A percentile compares a stretch with the other conserved stretches of the same genome.
Conservation (phyloP, 92 coral and sea anemone species). For the Palythoa caribaeorum region DNA sequence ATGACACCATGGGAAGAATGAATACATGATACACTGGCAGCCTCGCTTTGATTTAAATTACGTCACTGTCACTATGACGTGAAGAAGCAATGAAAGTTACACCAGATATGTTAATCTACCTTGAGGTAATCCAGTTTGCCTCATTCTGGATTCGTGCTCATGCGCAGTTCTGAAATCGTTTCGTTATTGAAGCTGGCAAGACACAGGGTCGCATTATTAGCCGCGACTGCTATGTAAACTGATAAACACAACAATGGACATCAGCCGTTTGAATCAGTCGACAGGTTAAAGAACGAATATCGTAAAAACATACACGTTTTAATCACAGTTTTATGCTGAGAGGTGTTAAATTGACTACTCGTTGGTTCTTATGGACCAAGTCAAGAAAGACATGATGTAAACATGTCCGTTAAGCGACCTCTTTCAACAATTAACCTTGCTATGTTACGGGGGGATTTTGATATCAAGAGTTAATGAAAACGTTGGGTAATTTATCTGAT, state of each 20-base stretch:
- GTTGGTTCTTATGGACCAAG: not conserved
- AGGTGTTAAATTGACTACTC: not conserved
- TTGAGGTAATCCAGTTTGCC: not conserved
- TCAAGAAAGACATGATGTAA: too few species aligned
- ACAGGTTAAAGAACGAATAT: not conserved
- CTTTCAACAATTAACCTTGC: too few species aligned
- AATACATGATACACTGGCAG: not conserved
- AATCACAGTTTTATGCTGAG: not conserved
- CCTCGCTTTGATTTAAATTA: not conserved
- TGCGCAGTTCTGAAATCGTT: not conserved
- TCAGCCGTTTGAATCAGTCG: not conserved
- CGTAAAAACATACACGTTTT: not conserved
- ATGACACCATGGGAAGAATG: conserved; percentile 98
- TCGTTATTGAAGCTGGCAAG: not conserved
- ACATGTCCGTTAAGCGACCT: too few species aligned
- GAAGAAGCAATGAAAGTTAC: not conserved
- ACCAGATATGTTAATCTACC: not conserved
- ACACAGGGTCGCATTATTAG: not conserved
- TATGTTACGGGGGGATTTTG: too few species aligned
- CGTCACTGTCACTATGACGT: not conserved
- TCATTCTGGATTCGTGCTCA: not conserved
- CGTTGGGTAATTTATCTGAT: too few species aligned
- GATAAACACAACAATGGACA: not conserved
- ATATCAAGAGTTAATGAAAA: too few species aligned
- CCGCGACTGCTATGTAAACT: not conserved